Percentiles rank a stretch among this genome's conserved stretches.
Evolutionary conservation across 2,113 vertebrate genomes (phyloP).

Genomic region (Hassar affinis): DNA sequence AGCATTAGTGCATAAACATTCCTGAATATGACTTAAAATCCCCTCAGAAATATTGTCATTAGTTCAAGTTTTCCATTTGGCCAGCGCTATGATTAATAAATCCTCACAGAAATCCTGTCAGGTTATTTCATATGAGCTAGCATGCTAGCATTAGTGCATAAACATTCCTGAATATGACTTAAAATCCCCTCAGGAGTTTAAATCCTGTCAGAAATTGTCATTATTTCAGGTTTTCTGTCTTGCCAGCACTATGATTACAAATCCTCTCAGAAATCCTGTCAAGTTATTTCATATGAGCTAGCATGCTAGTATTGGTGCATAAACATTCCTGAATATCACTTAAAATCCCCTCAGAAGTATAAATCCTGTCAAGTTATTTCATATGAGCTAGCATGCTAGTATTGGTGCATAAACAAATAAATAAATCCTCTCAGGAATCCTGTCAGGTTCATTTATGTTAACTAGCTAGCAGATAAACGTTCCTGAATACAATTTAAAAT

Average conservation of each 20-base stretch:
- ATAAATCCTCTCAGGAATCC: neutral
- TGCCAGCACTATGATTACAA: neutral
- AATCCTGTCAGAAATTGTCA: neutral
- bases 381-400: too few relatives aligned
- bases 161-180: neutral
- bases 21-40: neutral
- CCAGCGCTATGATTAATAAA: neutral
- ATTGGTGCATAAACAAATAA: too few relatives aligned
- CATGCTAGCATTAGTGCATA: neutral
- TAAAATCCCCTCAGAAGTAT: too few relatives aligned
- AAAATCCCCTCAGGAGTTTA: neutral
- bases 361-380: neutral
- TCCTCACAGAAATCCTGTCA: neutral
- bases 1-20: too few relatives aligned
- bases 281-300: neutral
- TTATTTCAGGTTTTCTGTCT: neutral
- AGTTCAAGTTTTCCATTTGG: too few relatives aligned
- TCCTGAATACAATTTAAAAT: too few relatives aligned
- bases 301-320: neutral
- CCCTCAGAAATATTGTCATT: neutral
- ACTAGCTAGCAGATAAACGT: neutral
- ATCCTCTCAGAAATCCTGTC: neutral
- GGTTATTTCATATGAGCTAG: neutral
- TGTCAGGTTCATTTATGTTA: neutral
- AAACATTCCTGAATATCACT: too few relatives aligned